Base-by-base conservation (phyloP, 2,888 invertebrate species). In the Agrilus cyanescens region DNA sequence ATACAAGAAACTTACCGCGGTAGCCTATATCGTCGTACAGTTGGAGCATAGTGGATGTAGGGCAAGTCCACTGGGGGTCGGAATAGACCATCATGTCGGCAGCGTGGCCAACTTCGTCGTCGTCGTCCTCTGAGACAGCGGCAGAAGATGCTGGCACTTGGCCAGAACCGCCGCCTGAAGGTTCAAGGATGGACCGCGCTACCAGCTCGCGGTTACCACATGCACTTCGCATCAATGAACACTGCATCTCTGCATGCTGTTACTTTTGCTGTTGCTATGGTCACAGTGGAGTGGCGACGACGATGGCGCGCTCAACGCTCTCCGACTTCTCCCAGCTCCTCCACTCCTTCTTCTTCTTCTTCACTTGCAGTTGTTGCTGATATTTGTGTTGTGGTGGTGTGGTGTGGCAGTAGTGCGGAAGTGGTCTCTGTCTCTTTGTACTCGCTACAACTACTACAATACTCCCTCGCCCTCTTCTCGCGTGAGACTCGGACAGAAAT, bases 1-100 rank as follows among this genome's bases (percentile, higher is more conserved):
- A 10, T 10, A 25, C 25, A 25, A 25, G 8, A 25, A 65, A 68
- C 72, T 74, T 70, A 77, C 77, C 77, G 70, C 76, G 66, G 66
- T 76, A 76, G 61, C 66, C 65, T 49, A 75, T 74, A 69, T 76
- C 76, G 63, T 76, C 76, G 71, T 76, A 77, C 65, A 76, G 73
- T 63, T 76, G 75, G 58, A 76, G 71, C 70, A 76, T 74, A 58
- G 72, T 68, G 63, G 75, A 73, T 38, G 63, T 59, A 41, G 64
- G 60, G 51, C 64, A 64, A 43, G 59, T 69, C 73, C 74, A 70
- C 69, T 75, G 73, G 57, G 75, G 70, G 67, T 76, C 76, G 56
- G 76, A 76, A 67, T 76, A 77, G 63, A 77, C 76, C 75, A 75
- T 75, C 66, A 66, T 66, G 54, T 59, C 57, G 45, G 46, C 45